Evolutionary conservation across 1,140 invertebrate genomes (phyloP).

Genomic region (Potamilus streckersoni): DNA sequence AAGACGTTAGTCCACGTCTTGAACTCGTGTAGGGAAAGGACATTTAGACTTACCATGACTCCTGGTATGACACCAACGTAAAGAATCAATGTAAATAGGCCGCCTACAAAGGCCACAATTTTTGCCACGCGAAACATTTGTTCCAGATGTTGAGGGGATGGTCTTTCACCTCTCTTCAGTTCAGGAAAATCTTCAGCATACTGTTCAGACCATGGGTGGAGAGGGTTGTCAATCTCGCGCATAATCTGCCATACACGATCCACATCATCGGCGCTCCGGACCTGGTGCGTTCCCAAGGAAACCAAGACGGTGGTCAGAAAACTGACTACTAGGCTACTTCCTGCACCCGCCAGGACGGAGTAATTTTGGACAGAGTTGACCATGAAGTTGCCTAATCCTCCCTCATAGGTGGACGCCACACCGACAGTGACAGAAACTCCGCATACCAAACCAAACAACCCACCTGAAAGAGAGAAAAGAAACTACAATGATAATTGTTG

Average conservation of each 20-base stretch:
- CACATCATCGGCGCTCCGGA: slow-evolving; percentile 22
- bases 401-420: slow-evolving; percentile 49
- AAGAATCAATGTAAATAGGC: slow-evolving; percentile 33
- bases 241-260: slow-evolving; percentile 60
- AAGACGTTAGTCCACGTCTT: slow-evolving; percentile 36
- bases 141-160: slow-evolving; percentile 41
- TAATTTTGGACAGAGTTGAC: slow-evolving; percentile 45
- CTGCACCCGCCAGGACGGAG: slow-evolving; percentile 45
- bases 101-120: slow-evolving; percentile 45
- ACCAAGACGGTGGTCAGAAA: slow-evolving; percentile 41
- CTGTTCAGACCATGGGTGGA: slow-evolving; percentile 62
- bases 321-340: slow-evolving; percentile 36
- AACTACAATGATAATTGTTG: not conserved
- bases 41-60: slow-evolving; percentile 46
- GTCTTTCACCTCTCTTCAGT: slow-evolving; percentile 36
- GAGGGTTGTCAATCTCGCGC: slow-evolving; percentile 66
- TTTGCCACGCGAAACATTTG: slow-evolving; percentile 45
- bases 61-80: slow-evolving; percentile 47
- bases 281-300: slow-evolving; percentile 42
- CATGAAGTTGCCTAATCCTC: slow-evolving; percentile 45
- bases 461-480: slow-evolving; percentile 30
- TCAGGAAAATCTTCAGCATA: slow-evolving; percentile 49
- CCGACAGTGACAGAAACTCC: slow-evolving; percentile 39
- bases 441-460: slow-evolving; percentile 36
- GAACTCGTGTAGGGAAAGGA: slow-evolving; percentile 41